phyloP scores from a whole-genome alignment of 2,797 vertebrate species.

The Picus viridis region DNA sequence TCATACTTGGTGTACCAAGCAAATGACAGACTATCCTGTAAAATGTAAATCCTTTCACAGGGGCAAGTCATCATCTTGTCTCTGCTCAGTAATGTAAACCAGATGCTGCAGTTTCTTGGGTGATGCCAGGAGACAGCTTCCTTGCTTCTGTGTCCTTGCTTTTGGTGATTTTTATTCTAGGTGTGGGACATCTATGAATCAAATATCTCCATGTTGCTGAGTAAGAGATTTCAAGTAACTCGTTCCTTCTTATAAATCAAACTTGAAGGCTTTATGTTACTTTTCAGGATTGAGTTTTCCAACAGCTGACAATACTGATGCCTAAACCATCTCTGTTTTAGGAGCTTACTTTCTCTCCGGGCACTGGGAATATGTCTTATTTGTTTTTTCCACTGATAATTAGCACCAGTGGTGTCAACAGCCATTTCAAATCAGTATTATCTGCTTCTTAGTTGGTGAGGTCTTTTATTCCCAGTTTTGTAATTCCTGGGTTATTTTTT shows the following conservation, averaged over 20 bases:
- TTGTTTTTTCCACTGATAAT: not conserved
- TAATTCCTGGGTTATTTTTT: constrained; percentile 49
- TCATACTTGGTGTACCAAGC: not conserved
- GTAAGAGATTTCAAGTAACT: not conserved
- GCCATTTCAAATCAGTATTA: not conserved
- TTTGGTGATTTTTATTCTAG: not conserved
- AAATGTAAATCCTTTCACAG: not conserved
- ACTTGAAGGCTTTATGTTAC: not conserved
- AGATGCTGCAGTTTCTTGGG: not conserved
- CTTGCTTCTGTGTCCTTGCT: not conserved
- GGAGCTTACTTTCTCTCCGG: not conserved
- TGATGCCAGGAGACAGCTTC: not conserved
- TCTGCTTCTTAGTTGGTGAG: not conserved
- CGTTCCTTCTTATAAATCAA: not conserved
- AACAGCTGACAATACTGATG: not conserved
- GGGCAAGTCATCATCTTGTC: not conserved
- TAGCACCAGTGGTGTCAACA: not conserved
- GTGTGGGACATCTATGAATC: not conserved
- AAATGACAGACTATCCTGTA: not conserved
- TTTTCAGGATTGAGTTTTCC: not conserved
- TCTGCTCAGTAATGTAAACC: not conserved
- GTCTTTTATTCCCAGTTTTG: not conserved
- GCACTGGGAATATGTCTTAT: not conserved
- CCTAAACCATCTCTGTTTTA: not conserved
- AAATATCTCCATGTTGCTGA: not conserved